Evolutionary conservation across 2,113 vertebrate species (phyloP).

Genomic region (Cavia aperea): DNA sequence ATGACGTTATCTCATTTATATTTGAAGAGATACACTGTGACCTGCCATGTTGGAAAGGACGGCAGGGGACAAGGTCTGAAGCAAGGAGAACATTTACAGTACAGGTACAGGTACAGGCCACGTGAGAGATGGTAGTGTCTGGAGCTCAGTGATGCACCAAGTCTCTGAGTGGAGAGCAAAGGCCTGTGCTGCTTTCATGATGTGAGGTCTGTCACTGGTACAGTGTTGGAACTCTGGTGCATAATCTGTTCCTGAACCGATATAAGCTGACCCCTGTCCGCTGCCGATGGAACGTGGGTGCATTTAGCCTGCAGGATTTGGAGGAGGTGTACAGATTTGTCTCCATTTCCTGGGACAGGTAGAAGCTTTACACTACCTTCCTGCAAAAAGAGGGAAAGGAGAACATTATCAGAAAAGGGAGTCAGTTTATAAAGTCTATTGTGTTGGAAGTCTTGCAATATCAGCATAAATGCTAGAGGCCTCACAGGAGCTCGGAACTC

Average conservation of each 20-base stretch:
- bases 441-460: constrained; percentile 1
- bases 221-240: not conserved
- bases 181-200: not conserved
- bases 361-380: not conserved
- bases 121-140: not conserved
- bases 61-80: not conserved
- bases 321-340: not conserved
- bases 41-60: not conserved
- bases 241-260: not conserved
- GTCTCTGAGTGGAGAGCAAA: not conserved
- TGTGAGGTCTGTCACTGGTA: not conserved
- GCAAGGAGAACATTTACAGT: not conserved
- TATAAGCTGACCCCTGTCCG: not conserved
- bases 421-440: not conserved
- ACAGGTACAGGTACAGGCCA: not conserved
- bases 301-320: not conserved
- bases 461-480: not conserved
- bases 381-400: not conserved
- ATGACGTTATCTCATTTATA: not conserved
- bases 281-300: not conserved
- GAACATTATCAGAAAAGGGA: not conserved
- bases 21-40: not conserved
- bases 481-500: not conserved
- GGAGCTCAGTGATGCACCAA: not conserved
- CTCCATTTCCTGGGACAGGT: not conserved